Base-by-base conservation (phyloP, 2,888 invertebrate species). In the Papilio demoleus region DNA sequence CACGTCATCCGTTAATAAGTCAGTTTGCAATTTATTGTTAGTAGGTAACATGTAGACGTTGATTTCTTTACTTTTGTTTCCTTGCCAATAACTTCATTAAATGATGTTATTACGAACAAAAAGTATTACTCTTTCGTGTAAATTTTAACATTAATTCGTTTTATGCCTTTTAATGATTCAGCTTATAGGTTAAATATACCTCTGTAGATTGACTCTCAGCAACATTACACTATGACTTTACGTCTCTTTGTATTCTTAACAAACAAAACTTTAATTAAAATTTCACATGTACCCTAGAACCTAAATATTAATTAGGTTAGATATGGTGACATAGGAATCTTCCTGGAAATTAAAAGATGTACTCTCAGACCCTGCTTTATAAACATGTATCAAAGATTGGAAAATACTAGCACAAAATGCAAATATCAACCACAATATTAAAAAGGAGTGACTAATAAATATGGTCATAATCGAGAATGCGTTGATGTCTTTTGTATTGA, bases 401-500 rank as follows among this genome's bases (percentile, higher is more conserved):
- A 14, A 50, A 50, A 50, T 50, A 50, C 50, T 27, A 53, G 11
- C 34, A 22, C 53, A 64, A 53, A 53, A 38, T 47, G 60, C 58
- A 53, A 60, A 67, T 64, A 70, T 53, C 66, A 65, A 63, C 59
- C 61, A 53, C 42, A 50, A 65, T 27, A 45, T 12, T 68, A 42
- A 61, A 31, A 59, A 24, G 59, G 60, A 56, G 36, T 61, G 67
- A 69, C 63, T 42, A 63, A 64, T 40, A 68, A 45, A 45, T 50
- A 42, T 42, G 62, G 77, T 78, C 36, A 36, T 38, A 47, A 27
- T 31, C 17, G 77, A 77, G 79, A 77, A 83, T 79, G 84, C 88
- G 88, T 89, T 88, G 86, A 88, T 80, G 84, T 89, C 88, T 88
- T 89, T 88, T 86, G 75, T 81, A 84, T 75, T 73, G 79, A 76